phyloP scores from a whole-genome alignment of 2,888 invertebrate genomes.

The Resseliella maxima region DNA sequence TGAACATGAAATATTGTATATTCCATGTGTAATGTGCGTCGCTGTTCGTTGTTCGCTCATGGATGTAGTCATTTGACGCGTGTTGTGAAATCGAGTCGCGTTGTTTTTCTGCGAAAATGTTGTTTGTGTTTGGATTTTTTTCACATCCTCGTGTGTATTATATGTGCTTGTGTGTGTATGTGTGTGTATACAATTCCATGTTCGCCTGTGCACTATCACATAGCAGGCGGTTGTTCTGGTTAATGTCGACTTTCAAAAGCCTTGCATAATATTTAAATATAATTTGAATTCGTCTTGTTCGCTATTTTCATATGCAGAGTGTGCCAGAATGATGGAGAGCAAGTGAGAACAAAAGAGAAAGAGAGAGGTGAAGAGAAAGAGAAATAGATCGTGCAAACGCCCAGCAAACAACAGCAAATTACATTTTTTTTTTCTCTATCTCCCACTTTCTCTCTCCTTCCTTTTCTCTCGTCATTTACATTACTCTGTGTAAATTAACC shows the following conservation, averaged over 20 bases:
- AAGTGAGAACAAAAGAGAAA: too few relatives aligned
- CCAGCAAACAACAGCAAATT: slow-evolving; percentile 20
- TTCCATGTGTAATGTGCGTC: background rate
- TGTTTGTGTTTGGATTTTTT: slow-evolving; percentile 3
- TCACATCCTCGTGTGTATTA: too few relatives aligned
- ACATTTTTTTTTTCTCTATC: background rate
- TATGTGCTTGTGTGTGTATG: background rate
- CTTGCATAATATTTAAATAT: slow-evolving; percentile 44
- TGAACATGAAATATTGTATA: background rate
- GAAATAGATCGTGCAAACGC: too few relatives aligned
- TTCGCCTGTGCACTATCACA: slow-evolving; percentile 9
- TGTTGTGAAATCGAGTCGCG: background rate
- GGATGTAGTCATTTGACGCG: background rate
- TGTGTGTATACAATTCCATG: background rate
- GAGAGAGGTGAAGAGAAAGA: too few relatives aligned
- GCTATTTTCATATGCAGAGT: background rate
- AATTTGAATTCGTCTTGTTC: slow-evolving; percentile 18
- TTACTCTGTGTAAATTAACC: slow-evolving; percentile 8
- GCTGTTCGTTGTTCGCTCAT: background rate
- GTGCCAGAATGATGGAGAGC: too few relatives aligned
- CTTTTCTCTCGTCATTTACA: background rate
- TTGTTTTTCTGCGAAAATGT: slow-evolving; percentile 6
- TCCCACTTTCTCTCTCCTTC: background rate
- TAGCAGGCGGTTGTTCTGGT: slow-evolving; percentile 5
- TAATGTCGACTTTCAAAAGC: background rate